These are phyloP conservation scores for Zaprionus ghesquierei DNA, from an alignment of 1,140 invertebrate genomes.

Conservation along the genomic window DNA sequence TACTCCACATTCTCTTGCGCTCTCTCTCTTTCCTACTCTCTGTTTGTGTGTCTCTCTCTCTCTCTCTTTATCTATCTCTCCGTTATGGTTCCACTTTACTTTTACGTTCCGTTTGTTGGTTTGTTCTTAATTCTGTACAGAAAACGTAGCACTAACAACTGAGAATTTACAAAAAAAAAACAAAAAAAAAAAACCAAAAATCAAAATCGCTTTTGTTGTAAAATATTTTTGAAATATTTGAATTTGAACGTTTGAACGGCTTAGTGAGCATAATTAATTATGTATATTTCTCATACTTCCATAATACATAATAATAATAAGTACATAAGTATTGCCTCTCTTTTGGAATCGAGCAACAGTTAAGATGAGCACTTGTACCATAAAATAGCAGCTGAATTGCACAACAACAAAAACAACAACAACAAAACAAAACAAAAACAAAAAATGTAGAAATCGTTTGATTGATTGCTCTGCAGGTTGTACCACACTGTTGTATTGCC, in stretches of 20 bases:
- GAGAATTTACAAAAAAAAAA: conserved; percentile 12
- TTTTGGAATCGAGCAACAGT: conserved; percentile 52
- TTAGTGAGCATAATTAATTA: conserved; percentile 61
- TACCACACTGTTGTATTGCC: conserved; percentile 73
- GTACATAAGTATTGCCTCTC: conserved; percentile 25
- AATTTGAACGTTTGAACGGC: conserved; percentile 69
- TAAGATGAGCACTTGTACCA: conserved; percentile 79
- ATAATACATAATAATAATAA: conserved; percentile 26
- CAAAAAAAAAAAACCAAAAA: conserved; percentile 37
- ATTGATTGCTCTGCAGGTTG: conserved; percentile 72
- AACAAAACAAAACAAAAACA: conserved; percentile 34
- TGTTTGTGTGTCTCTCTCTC: conserved; percentile 36
- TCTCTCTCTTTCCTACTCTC: conserved; percentile 7
- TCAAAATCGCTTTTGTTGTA: conserved; percentile 65
- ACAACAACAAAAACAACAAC: conserved; percentile 34
- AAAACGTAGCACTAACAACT: conserved; percentile 67
- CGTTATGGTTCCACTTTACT: conserved; percentile 38
- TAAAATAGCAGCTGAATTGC: conserved; percentile 71
- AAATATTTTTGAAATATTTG: conserved; percentile 55
- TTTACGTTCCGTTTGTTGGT: conserved; percentile 44
- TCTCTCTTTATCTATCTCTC: conserved; percentile 31
- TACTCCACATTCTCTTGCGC: conserved; percentile 24
- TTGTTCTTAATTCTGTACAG: conserved; percentile 56
- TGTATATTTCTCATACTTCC: conserved; percentile 45
- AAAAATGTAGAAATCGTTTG: conserved; percentile 71